These are phyloP conservation scores for Cylloceria caligata DNA, from an alignment of 2,888 invertebrate species.

Conservation along the genomic window DNA sequence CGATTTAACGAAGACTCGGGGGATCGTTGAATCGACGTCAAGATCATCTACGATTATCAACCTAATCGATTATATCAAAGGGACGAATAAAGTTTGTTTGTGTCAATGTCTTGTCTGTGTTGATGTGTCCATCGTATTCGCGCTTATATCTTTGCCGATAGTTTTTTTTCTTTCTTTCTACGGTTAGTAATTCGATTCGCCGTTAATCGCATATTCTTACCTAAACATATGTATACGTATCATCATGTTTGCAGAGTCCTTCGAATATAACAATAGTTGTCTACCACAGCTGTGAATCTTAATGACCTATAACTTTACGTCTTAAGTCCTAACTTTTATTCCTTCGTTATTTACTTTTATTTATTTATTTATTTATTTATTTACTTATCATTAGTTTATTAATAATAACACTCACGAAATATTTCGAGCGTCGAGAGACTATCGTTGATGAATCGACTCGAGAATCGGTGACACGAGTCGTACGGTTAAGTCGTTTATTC, in stretches of 20 bases:
- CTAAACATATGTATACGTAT: constrained; percentile 70
- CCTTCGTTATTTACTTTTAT: constrained; percentile 26
- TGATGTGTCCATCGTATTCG: constrained; percentile 29
- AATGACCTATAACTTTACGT: constrained; percentile 61
- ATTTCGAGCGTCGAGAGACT: constrained; percentile 64
- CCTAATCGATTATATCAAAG: constrained; percentile 62
- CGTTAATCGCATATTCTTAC: constrained; percentile 57
- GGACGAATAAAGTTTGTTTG: constrained; percentile 62
- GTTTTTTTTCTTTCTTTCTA: constrained; percentile 34
- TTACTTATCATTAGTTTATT: constrained; percentile 40
- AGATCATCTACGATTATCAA: constrained; percentile 54
- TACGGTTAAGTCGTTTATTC: constrained; percentile 13
- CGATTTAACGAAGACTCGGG: background rate
- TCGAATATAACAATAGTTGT: constrained; percentile 80
- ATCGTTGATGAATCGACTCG: constrained; percentile 48
- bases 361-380: constrained; percentile 23
- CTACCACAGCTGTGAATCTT: constrained; percentile 83
- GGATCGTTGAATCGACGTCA: constrained; percentile 44
- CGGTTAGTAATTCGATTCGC: constrained; percentile 49
- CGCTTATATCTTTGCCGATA: constrained; percentile 33
- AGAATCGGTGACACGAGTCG: constrained; percentile 37
- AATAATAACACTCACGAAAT: constrained; percentile 62
- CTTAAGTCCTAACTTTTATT: constrained; percentile 69
- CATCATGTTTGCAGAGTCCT: constrained; percentile 70
- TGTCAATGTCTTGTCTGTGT: constrained; percentile 46